These are phyloP conservation scores for Eledona agricola DNA, from an alignment of 2,888 invertebrate species.

Conservation along the genomic window DNA sequence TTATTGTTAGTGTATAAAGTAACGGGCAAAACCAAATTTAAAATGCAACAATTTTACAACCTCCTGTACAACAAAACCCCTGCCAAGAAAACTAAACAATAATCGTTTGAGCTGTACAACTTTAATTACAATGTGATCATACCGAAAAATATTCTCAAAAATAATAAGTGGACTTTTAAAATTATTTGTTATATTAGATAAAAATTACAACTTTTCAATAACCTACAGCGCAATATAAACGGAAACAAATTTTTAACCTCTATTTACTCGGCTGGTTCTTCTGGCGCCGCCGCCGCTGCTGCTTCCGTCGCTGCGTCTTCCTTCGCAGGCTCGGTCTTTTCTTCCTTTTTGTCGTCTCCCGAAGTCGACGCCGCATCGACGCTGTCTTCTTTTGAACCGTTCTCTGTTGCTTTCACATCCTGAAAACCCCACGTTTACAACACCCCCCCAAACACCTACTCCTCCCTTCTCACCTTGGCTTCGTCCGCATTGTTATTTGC, in stretches of 20 bases:
- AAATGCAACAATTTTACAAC: conserved; percentile 1
- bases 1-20: conserved; percentile 39
- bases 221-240: conserved; percentile 50
- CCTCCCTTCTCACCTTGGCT: conserved; percentile 44
- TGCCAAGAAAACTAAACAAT: conserved; percentile 3
- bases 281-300: conserved; percentile 52
- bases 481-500: conserved; percentile 57
- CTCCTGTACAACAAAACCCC: no score
- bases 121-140: conserved; percentile 40
- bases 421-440: conserved; percentile 32
- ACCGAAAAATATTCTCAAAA: conserved; percentile 37
- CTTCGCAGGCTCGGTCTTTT: conserved; percentile 50
- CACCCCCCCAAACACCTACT: neutral
- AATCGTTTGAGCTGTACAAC: conserved; percentile 25
- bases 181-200: conserved; percentile 40
- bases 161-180: conserved; percentile 42
- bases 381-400: conserved; percentile 59
- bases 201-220: conserved; percentile 44
- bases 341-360: conserved; percentile 54
- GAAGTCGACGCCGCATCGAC: conserved; percentile 54
- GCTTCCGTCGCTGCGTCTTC: conserved; percentile 49
- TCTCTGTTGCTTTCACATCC: conserved; percentile 56
- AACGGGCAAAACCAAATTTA: conserved; percentile 10
- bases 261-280: conserved; percentile 57
- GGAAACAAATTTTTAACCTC: conserved; percentile 20